A percentile compares a stretch with the other conserved stretches of the same genome.
Evolutionary conservation across 2,797 vertebrate species (phyloP).

Genomic region (Rousettus madagascariensis): DNA sequence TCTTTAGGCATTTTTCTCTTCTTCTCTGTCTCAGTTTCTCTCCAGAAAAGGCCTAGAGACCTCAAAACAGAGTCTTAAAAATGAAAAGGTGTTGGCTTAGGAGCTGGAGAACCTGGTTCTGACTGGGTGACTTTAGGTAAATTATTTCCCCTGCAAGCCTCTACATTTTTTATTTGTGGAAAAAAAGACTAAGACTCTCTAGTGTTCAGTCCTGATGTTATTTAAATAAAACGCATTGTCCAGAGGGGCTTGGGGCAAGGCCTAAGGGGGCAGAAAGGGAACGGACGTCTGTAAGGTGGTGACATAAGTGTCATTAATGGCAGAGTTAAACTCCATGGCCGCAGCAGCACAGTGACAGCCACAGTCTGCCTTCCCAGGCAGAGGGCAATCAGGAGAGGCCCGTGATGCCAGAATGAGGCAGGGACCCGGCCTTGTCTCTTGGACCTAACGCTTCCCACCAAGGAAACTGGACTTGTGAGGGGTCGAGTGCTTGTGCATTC

Average conservation of each 20-base stretch:
- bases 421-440: too few species aligned
- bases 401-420: fast-evolving
- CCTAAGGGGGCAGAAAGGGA: background rate
- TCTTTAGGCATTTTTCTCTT: background rate
- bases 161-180: background rate
- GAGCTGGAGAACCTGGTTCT: background rate
- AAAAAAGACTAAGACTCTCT: background rate
- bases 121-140: background rate
- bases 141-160: background rate
- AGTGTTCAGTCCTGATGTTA: background rate
- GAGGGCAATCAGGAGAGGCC: too few species aligned
- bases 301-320: background rate
- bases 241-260: too few species aligned
- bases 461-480: fast-evolving
- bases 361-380: background rate
- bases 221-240: background rate
- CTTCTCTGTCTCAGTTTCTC: background rate
- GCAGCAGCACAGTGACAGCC: background rate
- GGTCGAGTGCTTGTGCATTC: background rate
- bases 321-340: background rate
- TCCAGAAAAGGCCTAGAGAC: background rate
- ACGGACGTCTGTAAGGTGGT: background rate
- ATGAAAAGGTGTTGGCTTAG: background rate
- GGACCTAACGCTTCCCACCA: too few species aligned
- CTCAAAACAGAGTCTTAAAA: background rate